Percentiles rank a stretch among this genome's conserved stretches.
These are phyloP conservation scores for Athene noctua DNA, from an alignment of 2,113 vertebrate genomes.

Conservation along the genomic window DNA sequence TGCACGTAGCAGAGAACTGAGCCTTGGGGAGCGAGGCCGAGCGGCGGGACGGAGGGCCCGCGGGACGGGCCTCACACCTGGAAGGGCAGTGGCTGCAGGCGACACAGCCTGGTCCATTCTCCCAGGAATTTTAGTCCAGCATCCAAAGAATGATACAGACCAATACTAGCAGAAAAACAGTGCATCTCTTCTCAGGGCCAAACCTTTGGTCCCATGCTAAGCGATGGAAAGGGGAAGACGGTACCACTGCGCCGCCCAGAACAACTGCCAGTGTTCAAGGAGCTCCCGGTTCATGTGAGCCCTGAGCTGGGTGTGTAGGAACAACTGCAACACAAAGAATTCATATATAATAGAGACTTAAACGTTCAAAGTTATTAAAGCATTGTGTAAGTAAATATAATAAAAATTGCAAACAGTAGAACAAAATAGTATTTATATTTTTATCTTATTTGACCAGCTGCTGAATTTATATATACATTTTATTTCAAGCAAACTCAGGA, in stretches of 20 bases:
- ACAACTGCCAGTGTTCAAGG: accelerated
- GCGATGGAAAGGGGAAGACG: accelerated
- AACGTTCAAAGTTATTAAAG: background rate
- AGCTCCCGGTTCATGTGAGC: background rate
- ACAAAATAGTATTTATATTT: background rate
- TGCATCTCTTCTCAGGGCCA: background rate
- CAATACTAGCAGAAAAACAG: background rate
- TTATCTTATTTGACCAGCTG: background rate
- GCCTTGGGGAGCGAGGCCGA: background rate
- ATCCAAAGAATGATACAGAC: background rate
- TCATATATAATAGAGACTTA: background rate
- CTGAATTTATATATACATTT: background rate
- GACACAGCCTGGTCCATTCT: background rate
- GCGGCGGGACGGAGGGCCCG: background rate
- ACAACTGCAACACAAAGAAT: background rate
- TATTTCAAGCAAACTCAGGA: background rate
- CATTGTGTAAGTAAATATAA: background rate
- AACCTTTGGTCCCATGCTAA: background rate
- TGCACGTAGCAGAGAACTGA: accelerated
- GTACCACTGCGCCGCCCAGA: background rate
- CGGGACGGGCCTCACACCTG: accelerated
- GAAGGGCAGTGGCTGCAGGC: background rate
- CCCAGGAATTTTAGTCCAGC: background rate
- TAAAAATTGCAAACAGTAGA: background rate
- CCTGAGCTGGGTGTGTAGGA: background rate